Evolutionary conservation across 2,113 vertebrate genomes (phyloP).

Genomic region (Dromas ardeola): DNA sequence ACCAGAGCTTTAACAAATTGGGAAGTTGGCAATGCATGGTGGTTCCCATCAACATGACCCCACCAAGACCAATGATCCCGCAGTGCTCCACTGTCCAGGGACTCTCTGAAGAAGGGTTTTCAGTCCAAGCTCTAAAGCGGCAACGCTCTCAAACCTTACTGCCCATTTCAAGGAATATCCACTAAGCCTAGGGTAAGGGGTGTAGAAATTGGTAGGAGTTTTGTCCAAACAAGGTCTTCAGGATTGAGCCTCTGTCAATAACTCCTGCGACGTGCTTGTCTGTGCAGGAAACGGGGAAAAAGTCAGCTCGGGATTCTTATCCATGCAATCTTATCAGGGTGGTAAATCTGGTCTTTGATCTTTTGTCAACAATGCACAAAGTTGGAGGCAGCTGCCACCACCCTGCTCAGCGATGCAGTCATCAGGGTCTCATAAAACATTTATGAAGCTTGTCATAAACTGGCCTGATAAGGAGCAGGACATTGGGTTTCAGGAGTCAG

Average conservation of each 20-base stretch:
- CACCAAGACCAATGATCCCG: not conserved
- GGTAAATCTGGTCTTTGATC: slow-evolving; percentile 86
- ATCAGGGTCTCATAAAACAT: slow-evolving; percentile 79
- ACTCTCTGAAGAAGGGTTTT: not conserved
- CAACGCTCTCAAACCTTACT: not conserved
- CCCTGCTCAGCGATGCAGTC: slow-evolving; percentile 66
- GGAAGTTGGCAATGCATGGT: not conserved
- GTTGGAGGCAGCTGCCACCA: slow-evolving; percentile 75
- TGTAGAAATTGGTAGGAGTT: not conserved
- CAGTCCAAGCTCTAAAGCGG: not conserved
- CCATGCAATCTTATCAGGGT: slow-evolving; percentile 75
- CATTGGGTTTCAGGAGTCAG: slow-evolving; percentile 79
- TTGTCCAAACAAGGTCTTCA: not conserved
- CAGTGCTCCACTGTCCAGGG: not conserved
- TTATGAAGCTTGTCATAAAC: slow-evolving; percentile 81
- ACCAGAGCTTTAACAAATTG: not conserved
- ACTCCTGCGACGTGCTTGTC: slow-evolving; percentile 33
- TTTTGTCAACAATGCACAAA: slow-evolving; percentile 76
- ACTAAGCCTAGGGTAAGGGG: not conserved
- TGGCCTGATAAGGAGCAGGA: slow-evolving; percentile 74
- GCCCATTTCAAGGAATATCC: not conserved
- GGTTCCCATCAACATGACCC: not conserved
- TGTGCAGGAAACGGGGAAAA: slow-evolving; percentile 29
- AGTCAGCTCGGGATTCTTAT: slow-evolving; percentile 70
- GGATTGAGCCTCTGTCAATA: not conserved